Evolutionary conservation across 2,113 vertebrate genomes (phyloP).

Genomic region (Columbina picui): DNA sequence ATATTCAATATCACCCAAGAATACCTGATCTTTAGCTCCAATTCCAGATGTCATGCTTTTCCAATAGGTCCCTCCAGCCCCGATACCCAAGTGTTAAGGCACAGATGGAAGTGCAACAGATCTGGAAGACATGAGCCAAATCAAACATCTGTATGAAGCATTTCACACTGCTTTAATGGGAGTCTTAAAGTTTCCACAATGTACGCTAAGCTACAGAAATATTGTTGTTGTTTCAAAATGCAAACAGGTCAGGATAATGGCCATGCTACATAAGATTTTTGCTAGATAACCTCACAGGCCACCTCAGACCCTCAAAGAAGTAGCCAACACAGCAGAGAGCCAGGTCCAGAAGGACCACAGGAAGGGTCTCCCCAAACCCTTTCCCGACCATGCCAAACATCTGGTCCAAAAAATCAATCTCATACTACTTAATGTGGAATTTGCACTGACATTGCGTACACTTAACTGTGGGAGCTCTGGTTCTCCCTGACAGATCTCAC

Average conservation of each 20-base stretch:
- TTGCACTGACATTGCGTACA: neutral
- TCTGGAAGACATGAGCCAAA: neutral
- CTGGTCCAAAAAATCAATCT: neutral
- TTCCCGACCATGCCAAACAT: neutral
- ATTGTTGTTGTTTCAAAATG: neutral
- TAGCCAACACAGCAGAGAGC: neutral
- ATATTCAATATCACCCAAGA: neutral
- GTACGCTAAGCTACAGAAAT: neutral
- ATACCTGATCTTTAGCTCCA: neutral
- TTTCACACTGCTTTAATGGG: neutral
- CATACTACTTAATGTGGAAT: neutral
- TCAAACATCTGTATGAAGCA: neutral
- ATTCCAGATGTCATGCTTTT: neutral
- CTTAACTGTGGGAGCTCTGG: neutral
- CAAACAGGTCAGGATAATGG: neutral
- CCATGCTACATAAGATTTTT: neutral
- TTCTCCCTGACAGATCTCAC: neutral
- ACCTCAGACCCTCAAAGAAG: neutral
- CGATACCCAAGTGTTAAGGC: neutral
- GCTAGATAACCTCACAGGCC: neutral
- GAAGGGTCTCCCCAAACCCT: rapidly evolving
- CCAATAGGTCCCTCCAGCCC: neutral
- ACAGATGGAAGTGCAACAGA: neutral
- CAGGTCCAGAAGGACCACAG: rapidly evolving
- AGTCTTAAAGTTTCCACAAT: neutral